A percentile compares a stretch with the other conserved stretches of the same genome.
Conservation (phyloP, 2,888 invertebrate genomes). For the Phorcus lineatus region DNA sequence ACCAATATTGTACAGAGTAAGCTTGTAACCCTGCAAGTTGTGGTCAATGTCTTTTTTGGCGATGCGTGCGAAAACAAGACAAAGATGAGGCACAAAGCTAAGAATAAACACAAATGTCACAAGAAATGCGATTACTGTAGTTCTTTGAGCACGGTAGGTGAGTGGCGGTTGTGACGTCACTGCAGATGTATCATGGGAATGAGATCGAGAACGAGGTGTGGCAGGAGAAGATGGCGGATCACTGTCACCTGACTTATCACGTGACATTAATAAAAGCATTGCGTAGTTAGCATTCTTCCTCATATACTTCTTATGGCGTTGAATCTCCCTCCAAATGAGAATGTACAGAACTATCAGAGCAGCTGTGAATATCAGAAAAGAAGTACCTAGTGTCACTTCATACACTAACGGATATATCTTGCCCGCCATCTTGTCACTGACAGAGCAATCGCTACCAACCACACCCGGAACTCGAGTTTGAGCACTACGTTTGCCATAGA, state of each 20-base stretch:
- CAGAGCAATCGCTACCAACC: conserved; percentile 40
- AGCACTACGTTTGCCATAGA: conserved; percentile 38
- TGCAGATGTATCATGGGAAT: conserved; percentile 7
- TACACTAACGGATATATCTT: conserved; percentile 35
- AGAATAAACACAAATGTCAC: conserved; percentile 59
- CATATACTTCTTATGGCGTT: conserved; percentile 22
- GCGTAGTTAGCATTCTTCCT: neutral
- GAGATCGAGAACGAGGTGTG: conserved; percentile 36
- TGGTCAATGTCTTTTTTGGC: conserved; percentile 43
- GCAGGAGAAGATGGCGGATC: neutral
- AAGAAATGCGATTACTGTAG: conserved; percentile 48
- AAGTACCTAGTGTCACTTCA: conserved; percentile 20
- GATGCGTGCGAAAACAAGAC: conserved; percentile 47
- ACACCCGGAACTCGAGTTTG: conserved; percentile 24
- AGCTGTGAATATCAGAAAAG: conserved; percentile 27
- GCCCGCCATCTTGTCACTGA: conserved; percentile 30
- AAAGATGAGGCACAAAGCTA: conserved; percentile 58
- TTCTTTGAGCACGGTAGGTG: neutral
- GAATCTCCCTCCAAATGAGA: neutral
- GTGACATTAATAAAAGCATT: neutral
- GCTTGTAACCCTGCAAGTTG: conserved; percentile 32
- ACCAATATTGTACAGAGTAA: conserved; percentile 53
- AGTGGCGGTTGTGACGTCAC: conserved; percentile 40
- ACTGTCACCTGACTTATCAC: neutral
- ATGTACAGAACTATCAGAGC: neutral